Conservation (phyloP, 2,797 vertebrate genomes). For the Naso thynnoides region DNA sequence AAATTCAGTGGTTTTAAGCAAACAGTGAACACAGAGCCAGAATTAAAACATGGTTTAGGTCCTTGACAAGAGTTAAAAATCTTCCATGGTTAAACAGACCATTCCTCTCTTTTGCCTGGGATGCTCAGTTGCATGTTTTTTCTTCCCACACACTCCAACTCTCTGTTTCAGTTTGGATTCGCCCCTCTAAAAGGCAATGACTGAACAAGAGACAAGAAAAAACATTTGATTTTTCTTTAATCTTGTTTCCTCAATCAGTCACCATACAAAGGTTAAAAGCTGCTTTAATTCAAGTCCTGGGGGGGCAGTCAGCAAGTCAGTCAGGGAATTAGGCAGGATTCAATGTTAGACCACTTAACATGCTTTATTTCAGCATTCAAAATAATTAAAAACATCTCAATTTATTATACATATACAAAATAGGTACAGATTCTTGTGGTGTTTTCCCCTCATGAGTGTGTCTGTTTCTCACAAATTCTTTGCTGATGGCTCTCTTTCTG, state of each 20-base stretch:
- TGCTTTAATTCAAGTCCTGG: conserved; percentile 21
- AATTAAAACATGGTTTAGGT: conserved; percentile 1
- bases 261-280: conserved; percentile 16
- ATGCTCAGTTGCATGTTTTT: neutral
- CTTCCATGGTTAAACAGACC: neutral
- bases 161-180: neutral
- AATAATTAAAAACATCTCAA: conserved; percentile 99
- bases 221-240: conserved; percentile 15
- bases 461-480: conserved; percentile 82
- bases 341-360: conserved; percentile 95
- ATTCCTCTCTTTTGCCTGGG: neutral
- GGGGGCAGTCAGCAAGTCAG: conserved; percentile 59
- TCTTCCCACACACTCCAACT: conserved; percentile 8
- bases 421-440: conserved; percentile 93
- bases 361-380: conserved; percentile 99
- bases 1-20: neutral
- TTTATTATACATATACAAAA: conserved; percentile 99
- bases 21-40: neutral
- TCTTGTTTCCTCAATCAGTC: conserved; percentile 23
- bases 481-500: conserved; percentile 63
- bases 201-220: conserved; percentile 10
- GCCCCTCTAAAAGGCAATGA: neutral
- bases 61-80: neutral
- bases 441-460: conserved; percentile 82
- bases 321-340: conserved; percentile 77